Evolutionary conservation across 2,888 invertebrate genomes (phyloP).

Genomic region (Autographa pulchrina): DNA sequence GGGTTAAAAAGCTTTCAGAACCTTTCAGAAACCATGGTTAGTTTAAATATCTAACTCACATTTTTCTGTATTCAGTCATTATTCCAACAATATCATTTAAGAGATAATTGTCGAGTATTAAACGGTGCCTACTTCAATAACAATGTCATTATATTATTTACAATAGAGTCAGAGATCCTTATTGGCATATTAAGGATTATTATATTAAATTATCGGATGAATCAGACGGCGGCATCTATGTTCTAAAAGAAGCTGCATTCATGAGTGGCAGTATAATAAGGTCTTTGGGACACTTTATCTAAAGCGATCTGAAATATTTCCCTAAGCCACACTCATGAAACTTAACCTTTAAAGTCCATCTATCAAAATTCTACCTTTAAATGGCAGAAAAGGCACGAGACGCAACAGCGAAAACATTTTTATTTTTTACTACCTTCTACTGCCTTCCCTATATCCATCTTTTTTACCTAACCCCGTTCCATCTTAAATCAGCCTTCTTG

Average conservation of each 20-base stretch:
- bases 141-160: not conserved
- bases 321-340: not conserved
- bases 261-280: not conserved
- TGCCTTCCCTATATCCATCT: too few species aligned
- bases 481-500: too few species aligned
- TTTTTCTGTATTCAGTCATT: too few species aligned
- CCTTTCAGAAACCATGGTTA: too few species aligned
- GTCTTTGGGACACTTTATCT: not conserved
- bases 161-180: not conserved
- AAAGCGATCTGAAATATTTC: not conserved
- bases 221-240: not conserved
- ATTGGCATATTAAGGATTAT: slow-evolving; percentile 1
- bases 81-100: not conserved
- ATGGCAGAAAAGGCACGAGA: not conserved
- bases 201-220: not conserved
- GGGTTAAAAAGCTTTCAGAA: too few species aligned
- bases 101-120: not conserved
- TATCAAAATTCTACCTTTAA: not conserved
- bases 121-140: not conserved
- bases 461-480: too few species aligned
- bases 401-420: too few species aligned
- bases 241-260: not conserved
- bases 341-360: not conserved
- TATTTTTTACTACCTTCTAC: too few species aligned
- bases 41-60: too few species aligned